Evolutionary conservation across 2,888 invertebrate species (phyloP), one percentile per base, ranked within the genome.

Genomic region (Phortica magna): DNA sequence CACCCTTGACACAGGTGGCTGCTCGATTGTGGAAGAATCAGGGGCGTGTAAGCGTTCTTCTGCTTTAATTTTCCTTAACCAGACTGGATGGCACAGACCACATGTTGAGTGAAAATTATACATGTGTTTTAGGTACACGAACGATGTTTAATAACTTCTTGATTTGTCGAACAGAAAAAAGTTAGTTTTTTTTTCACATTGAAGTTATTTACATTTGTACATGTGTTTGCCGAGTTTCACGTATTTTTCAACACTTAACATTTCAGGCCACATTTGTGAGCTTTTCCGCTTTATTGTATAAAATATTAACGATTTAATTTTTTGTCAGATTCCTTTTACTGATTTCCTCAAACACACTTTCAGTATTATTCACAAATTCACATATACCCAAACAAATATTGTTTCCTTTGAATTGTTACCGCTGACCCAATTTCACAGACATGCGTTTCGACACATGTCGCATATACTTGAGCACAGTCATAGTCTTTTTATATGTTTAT

Each of bases 391-490:
- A 61, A 31, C 31, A 31, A 31, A 31, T 31, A 31, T 31, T 19
- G 12, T 22, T 17, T 61, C 22, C 5, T 22, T 19, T 61, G 5
- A 61, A 61, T 19, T 61, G 61, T 61, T 61, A 22, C 61, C 61
- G 70, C 43, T 71, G 70, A 53, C 55, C 70, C 53, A 71, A 31
- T 55, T 71, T 71, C 42, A 67, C 67, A 67, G 10, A 48, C 53
- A 19, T 53, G 14, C 1, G 14, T 70, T 70, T 70, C n/a, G 22
- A 31, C 53, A 41, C n/a, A n/a, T 19, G n/a, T 17, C 53, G 9
- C 55, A 55, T 7, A 71, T 55, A 48, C 14, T 4, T 19, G 9
- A 48, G 19, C 48, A 22, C 22, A 53, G 10, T 14, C 31, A 17
- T 22, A 53, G 7, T 48, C 48, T 48, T 48, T 48, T 12, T 48